Base-by-base conservation (phyloP, 2,888 invertebrate species). In the Laothoe populi region DNA sequence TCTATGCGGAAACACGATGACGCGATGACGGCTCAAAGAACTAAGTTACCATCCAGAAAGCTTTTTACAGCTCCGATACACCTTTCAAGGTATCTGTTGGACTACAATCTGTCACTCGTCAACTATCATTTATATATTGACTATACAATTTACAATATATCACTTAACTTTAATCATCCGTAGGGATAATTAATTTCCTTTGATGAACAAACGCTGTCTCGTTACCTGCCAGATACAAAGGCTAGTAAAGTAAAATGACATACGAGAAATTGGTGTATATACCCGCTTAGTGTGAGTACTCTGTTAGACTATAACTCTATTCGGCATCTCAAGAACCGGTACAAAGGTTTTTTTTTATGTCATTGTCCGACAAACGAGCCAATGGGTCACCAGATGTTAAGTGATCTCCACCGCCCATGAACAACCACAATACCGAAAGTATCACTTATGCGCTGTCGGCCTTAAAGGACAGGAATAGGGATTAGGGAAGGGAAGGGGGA, bases 151-250 rank as follows among this genome's bases (percentile, higher is more conserved):
- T 49, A 31, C 19, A 19, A 53, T 53, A 26, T 49, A 49, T 49
- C 16, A 31, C 26, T 49, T 49, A 35, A 35, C 4, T 53, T 35
- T 53, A 53, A 53, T 53, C 35, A 53, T 53, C 53, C 1, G 31
- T 11, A 2, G 35, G 19, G 35, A 31, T 53, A 53, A 53, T 53
- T 53, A 53, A 19, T 44, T 35, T 53, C 53, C 35, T 10, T 53
- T 53, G 35, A 53, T 19, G 53, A 31, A 3, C 35, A 53, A 35
- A 19, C 24, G n/a, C 23, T 48, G 26, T 11, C n/a, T n/a, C 53
- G 13, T 23, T 24, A 35, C 35, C 10, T 19, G 31, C 11, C 35
- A 19, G 53, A 0, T 35, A 53, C 53, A 53, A 49, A 49, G 49
- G 26, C 26, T 4, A 10, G 26, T 26, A 49, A 31, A 26, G 49